Evolutionary conservation across 53 echinoderm and acorn worm genomes (phyloP).

Genomic region (Luidia sarsii): DNA sequence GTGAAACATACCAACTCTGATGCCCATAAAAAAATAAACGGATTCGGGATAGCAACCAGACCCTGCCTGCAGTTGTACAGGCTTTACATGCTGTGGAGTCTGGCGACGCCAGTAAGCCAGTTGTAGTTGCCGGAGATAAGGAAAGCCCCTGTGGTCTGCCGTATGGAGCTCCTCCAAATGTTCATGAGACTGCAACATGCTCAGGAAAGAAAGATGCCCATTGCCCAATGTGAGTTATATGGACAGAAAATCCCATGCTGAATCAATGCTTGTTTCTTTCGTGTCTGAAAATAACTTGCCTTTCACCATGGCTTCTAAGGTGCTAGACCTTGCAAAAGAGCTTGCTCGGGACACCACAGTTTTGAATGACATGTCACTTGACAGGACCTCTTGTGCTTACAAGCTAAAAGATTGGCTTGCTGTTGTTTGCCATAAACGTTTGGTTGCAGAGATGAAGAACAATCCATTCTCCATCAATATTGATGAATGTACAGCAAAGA

Average conservation of each 20-base stretch:
- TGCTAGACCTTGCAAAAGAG: conserved; percentile 23
- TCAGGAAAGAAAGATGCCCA: conserved; percentile 55
- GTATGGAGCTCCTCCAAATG: conserved; percentile 60
- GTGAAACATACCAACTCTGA: conserved; percentile 49
- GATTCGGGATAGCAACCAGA: no score
- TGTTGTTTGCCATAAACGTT: conserved; percentile 38
- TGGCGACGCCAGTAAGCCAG: conserved; percentile 55
- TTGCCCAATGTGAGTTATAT: conserved; percentile 51
- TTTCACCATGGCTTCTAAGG: conserved; percentile 28
- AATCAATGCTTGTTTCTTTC: conserved; percentile 40
- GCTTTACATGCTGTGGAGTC: conserved; percentile 51
- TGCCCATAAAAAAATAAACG: conserved; percentile 40
- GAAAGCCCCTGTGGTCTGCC: conserved; percentile 25
- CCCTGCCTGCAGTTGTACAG: conserved; percentile 40
- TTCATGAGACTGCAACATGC: conserved; percentile 42
- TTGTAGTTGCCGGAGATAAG: background rate
- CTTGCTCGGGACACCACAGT: conserved; percentile 10
- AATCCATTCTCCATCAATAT: conserved; percentile 51
- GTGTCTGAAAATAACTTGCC: conserved; percentile 44
- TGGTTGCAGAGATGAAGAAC: conserved; percentile 36
- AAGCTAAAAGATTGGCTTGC: conserved; percentile 52
- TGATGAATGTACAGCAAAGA: conserved; percentile 60
- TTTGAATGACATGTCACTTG: conserved; percentile 4
- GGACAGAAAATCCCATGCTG: conserved; percentile 49
- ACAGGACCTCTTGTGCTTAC: conserved; percentile 37